Evolutionary conservation across 2,113 vertebrate genomes (phyloP).

Genomic region (Guaruba guarouba): DNA sequence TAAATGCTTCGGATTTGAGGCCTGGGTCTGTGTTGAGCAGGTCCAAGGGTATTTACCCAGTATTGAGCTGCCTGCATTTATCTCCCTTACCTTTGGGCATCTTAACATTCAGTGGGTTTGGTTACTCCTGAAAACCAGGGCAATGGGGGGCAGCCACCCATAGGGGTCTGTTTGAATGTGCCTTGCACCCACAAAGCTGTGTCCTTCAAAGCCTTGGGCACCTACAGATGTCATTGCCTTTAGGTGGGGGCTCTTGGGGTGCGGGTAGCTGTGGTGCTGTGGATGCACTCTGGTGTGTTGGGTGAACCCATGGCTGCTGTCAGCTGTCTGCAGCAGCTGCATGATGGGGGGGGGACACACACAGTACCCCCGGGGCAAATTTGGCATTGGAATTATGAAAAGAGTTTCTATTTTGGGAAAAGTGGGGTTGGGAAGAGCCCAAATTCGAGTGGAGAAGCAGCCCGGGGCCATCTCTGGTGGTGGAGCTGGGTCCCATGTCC

Average conservation of each 20-base stretch:
- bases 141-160: fast-evolving
- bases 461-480: neutral
- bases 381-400: neutral
- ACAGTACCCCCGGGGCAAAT: neutral
- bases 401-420: constrained; percentile 7
- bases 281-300: neutral
- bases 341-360: fast-evolving
- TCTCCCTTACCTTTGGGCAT: neutral
- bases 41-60: fast-evolving
- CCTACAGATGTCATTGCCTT: neutral
- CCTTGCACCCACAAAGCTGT: neutral
- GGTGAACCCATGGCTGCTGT: neutral
- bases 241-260: neutral
- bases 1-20: neutral
- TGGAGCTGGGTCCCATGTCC: neutral
- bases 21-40: neutral
- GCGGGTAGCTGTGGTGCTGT: fast-evolving
- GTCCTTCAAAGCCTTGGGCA: neutral
- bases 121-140: neutral
- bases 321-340: constrained; percentile 32
- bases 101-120: neutral
- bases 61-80: neutral
- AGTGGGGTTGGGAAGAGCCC: neutral
- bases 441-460: neutral
- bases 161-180: fast-evolving